phyloP scores from a whole-genome alignment of 2,797 vertebrate species.

The Neopelma chrysocephalum region DNA sequence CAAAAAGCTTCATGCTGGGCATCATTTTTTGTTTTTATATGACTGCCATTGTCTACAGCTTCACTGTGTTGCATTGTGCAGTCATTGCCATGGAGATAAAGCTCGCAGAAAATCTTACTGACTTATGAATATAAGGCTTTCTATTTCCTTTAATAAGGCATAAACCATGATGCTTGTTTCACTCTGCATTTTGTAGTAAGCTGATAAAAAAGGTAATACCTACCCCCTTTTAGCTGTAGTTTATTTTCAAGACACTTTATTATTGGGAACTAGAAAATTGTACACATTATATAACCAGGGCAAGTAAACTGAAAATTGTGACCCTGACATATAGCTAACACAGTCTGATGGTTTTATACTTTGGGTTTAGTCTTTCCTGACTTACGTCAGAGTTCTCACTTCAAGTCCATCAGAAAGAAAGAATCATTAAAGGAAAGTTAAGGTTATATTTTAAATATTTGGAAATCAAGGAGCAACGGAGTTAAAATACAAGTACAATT shows the following conservation, averaged over 20 bases:
- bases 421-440: not conserved
- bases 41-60: not conserved
- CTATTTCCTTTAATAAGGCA: not conserved
- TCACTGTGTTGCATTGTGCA: not conserved
- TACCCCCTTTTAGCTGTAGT: not conserved
- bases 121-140: slow-evolving; percentile 15
- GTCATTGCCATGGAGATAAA: slow-evolving; percentile 61
- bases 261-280: not conserved
- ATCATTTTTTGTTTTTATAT: not conserved
- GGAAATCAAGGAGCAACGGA: not conserved
- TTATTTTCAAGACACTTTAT: not conserved
- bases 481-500: not conserved
- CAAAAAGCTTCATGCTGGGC: not conserved
- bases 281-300: not conserved
- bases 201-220: not conserved
- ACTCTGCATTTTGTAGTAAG: not conserved
- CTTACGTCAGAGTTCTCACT: not conserved
- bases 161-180: slow-evolving; percentile 6
- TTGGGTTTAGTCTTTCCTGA: not conserved
- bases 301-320: not conserved
- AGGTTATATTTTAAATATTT: not conserved
- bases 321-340: not conserved
- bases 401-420: not conserved
- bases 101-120: slow-evolving; percentile 3
- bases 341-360: not conserved